Base-by-base conservation (phyloP, 2,797 vertebrate genomes). In the Microchirus variegatus region DNA sequence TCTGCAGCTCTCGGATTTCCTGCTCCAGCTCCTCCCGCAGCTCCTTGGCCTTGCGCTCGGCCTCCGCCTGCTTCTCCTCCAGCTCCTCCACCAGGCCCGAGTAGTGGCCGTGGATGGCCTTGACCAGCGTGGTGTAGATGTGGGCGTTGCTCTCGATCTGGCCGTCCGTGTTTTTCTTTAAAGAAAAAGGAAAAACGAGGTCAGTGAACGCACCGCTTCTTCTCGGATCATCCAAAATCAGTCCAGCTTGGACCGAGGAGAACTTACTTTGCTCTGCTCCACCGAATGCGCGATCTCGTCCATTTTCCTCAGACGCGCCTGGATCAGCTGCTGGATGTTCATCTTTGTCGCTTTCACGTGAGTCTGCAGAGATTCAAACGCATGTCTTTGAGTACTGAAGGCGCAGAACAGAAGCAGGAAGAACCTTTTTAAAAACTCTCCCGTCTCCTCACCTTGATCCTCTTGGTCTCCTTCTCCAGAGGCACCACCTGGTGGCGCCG, bases 381-480 rank as follows among this genome's bases (percentile, higher is more conserved):
- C 0, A 31, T 31, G 26, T 31, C 22, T 22, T 22, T 22, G 22
- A 22, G 22, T 22, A 22, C 22, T 22, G 22, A 22, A 22, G 22
- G 22, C 5, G 22, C 22, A 5, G 9, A 18, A 46, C 44, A 10
- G n/a, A 11, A 2, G 9, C 9, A 38, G 9, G 5, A 3, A 38
- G 12, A 38, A 41, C n/a, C n/a, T n/a, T n/a, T n/a, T n/a, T n/a
- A n/a, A n/a, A n/a, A n/a, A n/a, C n/a, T n/a, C n/a, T n/a, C n/a
- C n/a, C n/a, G n/a, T n/a, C 8, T 61, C 10, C 64, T 73, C 45
- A 91, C 90, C 84, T 80, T 89, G 18, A 84, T 47, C 63, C 57
- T 83, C 40, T 16, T 70, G 71, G 60, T 67, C 41, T 77, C 83
- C 46, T 19, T 76, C 58, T 74, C 75, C 17, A 87, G 65, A 18